Evolutionary conservation across 2,888 invertebrate species (phyloP).

Genomic region (Nephrotoma guestfalica): DNA sequence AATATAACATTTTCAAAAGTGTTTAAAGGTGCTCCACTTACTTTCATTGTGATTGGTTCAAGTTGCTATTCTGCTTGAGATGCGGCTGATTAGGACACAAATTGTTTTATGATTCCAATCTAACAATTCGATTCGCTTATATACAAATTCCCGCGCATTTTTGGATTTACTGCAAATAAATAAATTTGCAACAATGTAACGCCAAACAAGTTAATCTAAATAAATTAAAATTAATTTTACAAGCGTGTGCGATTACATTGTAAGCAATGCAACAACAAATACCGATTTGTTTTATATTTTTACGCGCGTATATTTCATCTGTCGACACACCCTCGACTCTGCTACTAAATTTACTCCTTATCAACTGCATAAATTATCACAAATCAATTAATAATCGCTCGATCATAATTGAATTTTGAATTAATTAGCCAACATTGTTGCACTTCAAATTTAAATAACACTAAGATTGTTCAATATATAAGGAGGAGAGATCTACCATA

Average conservation of each 20-base stretch:
- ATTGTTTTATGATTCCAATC: neutral
- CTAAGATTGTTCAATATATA: neutral
- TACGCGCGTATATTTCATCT: neutral
- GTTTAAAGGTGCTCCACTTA: neutral
- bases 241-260: neutral
- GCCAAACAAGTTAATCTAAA: neutral
- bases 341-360: neutral
- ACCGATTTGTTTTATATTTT: too few relatives aligned
- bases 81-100: neutral
- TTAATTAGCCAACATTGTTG: neutral
- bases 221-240: neutral
- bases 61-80: neutral
- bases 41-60: neutral
- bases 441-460: neutral
- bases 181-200: neutral
- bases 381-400: neutral
- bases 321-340: neutral
- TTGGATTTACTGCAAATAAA: neutral
- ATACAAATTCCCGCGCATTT: neutral
- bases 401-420: neutral
- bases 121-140: neutral
- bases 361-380: neutral
- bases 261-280: neutral
- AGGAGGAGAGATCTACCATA: neutral
- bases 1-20: neutral